Percentiles rank a stretch among this genome's conserved stretches.
Evolutionary conservation across 2,113 vertebrate genomes (phyloP).

Genomic region (Cottus gobio): DNA sequence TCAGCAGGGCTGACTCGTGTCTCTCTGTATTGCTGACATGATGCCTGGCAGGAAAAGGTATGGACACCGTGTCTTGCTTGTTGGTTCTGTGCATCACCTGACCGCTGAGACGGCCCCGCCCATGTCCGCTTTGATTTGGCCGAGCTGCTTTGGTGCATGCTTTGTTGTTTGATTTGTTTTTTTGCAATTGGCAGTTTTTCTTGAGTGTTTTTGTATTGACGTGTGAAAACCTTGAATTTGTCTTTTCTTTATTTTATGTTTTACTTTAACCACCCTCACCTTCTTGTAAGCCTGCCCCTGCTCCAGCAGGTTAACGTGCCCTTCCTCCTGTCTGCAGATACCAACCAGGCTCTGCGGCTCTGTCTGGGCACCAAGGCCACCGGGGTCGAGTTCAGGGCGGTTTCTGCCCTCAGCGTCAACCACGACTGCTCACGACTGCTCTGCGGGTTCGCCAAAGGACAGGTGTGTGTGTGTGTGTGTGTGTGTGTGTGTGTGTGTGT

Average conservation of each 20-base stretch:
- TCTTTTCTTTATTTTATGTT: too few relatives aligned
- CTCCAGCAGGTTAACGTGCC: background rate
- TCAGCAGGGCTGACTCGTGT: conserved; percentile 51
- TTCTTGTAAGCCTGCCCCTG: background rate
- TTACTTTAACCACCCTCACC: background rate
- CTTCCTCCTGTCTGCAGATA: conserved; percentile 81
- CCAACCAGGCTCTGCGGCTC: conserved; percentile 94
- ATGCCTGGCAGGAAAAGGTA: conserved; percentile 94
- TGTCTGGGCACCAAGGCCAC: conserved; percentile 93
- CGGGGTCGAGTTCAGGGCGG: conserved; percentile 94
- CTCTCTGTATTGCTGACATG: conserved; percentile 66
- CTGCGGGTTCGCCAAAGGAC: conserved; percentile 98
- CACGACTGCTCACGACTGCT: conserved; percentile 94
- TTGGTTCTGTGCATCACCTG: conserved; percentile 5
- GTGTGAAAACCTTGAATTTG: background rate
- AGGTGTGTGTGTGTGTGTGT: too few relatives aligned
- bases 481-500: too few relatives aligned
- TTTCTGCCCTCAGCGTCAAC: conserved; percentile 98
- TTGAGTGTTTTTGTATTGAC: conserved; percentile 19
- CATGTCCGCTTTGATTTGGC: conserved; percentile 28
- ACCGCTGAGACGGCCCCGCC: background rate
- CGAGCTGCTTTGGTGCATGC: conserved; percentile 40
- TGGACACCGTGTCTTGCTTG: conserved; percentile 34
- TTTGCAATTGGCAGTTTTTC: background rate
- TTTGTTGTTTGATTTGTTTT: conserved; percentile 1